Base-by-base conservation (phyloP, 2,113 vertebrate species). In the Hippocampus guttulatus region DNA sequence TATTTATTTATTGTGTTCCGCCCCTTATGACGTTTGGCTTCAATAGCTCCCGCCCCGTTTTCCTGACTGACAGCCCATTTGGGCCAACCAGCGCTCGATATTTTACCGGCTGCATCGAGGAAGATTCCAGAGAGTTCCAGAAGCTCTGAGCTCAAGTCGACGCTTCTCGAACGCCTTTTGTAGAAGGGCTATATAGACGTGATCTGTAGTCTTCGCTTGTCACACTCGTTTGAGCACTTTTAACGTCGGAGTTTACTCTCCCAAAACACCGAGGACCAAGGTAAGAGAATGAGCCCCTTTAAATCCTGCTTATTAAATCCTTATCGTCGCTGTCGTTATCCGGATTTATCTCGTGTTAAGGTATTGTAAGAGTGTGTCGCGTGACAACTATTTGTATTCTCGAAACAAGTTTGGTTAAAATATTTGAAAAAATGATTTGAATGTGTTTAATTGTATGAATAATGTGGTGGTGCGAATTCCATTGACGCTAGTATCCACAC, bases 101-200 rank as follows among this genome's bases (percentile, higher is more conserved):
- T 23, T 68, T 8, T 40, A 5, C 6, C 11, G 14, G 67, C 70
- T 21, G 43, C 7, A 10, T 27, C 5, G 16, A 61, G 67, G 85
- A 91, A 63, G 67, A 75, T 89, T 93, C 89, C 79, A 92, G 92
- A 92, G 27, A 76, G 70, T 92, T 92, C 91, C 85, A 74, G 89
- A 87, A 84, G 83, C 65, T 72, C 41, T 21, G 9, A 83, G 82
- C 62, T 73, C 49, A 20, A 12, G 71, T 67, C 21, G 16, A 70
- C 82, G 67, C 77, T 90, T 91, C 89, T 90, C 69, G 89, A 90
- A 90, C 65, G 16, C 54, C 87, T 87, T 5, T 33, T 23, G 15
- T 25, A 15, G 23, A 65, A 40, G 47, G 30, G 18, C n/a, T 86
- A 85, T 64, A 88, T 84, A 90, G 79, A 8, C 27, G 11, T 0